Evolutionary conservation across 2,888 invertebrate genomes (phyloP).

Genomic region (Octonoba sinensis): DNA sequence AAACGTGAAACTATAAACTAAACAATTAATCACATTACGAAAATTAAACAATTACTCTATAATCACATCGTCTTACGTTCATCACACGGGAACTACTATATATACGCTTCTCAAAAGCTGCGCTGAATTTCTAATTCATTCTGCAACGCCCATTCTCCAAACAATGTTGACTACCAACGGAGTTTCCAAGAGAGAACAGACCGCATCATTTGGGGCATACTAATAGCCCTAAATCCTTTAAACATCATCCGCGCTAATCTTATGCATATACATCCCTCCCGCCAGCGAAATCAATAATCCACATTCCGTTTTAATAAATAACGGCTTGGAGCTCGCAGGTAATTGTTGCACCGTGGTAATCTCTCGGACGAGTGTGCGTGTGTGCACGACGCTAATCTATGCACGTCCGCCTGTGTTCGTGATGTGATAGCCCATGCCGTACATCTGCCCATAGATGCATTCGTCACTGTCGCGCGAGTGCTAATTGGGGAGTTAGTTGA

Average conservation of each 20-base stretch:
- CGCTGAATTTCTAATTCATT: no score
- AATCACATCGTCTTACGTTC: no score
- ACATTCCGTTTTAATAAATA: constrained; percentile 54
- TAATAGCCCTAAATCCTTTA: constrained; percentile 50
- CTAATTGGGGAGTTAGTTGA: constrained; percentile 46
- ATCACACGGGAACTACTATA: no score
- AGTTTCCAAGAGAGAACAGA: no score
- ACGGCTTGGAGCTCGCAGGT: constrained; percentile 25
- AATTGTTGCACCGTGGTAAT: constrained; percentile 50
- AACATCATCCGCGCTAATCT: constrained; percentile 32
- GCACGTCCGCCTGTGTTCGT: constrained; percentile 31
- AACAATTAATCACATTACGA: no score
- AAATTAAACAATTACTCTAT: no score
- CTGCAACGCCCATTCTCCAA: no score
- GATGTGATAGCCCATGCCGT: constrained; percentile 13
- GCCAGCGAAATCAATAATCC: constrained; percentile 39
- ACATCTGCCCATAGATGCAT: constrained; percentile 20
- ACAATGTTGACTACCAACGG: no score
- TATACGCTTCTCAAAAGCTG: no score
- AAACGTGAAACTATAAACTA: no score
- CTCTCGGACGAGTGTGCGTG: constrained; percentile 13
- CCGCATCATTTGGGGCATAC: constrained; percentile 21
- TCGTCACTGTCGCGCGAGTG: constrained; percentile 41
- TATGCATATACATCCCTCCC: constrained; percentile 8
- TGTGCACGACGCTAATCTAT: constrained; percentile 30